These are phyloP conservation scores for Junco hyemalis DNA, from an alignment of 2,113 vertebrate species.

Conservation along the genomic window DNA sequence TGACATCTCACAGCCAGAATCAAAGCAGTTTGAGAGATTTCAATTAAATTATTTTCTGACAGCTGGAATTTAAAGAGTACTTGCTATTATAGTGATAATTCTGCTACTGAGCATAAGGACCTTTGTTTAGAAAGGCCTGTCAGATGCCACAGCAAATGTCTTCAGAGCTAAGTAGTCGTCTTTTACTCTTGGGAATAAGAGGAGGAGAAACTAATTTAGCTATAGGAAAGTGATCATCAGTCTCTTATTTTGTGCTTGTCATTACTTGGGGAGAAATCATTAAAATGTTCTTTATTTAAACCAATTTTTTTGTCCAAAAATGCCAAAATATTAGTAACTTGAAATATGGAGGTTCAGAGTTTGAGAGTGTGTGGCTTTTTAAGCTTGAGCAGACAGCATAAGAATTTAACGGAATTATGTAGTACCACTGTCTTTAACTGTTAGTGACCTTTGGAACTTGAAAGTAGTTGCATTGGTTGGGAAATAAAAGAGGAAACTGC, in stretches of 20 bases:
- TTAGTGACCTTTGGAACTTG: constrained; percentile 26
- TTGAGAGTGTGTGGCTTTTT: neutral
- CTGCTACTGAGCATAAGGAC: neutral
- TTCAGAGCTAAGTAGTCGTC: neutral
- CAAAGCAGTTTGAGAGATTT: neutral
- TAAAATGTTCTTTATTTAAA: neutral
- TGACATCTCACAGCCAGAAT: neutral
- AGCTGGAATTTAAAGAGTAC: neutral
- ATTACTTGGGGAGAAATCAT: neutral
- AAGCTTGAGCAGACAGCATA: neutral
- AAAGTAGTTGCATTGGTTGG: neutral
- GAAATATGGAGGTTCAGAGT: neutral
- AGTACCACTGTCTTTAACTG: neutral
- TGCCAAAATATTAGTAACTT: neutral
- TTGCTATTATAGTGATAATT: neutral
- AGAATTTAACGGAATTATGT: neutral
- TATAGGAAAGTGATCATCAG: neutral
- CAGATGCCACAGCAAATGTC: neutral
- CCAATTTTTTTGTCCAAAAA: neutral
- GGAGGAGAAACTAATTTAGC: neutral
- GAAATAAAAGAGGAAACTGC: neutral
- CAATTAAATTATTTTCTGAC: neutral
- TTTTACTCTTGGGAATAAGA: neutral
- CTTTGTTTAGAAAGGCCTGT: neutral
- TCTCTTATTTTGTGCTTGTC: neutral